Percentiles rank a stretch among this genome's conserved stretches.
These are phyloP conservation scores for Drosophila eohydei DNA, from an alignment of 2,888 invertebrate species.

Conservation along the genomic window DNA sequence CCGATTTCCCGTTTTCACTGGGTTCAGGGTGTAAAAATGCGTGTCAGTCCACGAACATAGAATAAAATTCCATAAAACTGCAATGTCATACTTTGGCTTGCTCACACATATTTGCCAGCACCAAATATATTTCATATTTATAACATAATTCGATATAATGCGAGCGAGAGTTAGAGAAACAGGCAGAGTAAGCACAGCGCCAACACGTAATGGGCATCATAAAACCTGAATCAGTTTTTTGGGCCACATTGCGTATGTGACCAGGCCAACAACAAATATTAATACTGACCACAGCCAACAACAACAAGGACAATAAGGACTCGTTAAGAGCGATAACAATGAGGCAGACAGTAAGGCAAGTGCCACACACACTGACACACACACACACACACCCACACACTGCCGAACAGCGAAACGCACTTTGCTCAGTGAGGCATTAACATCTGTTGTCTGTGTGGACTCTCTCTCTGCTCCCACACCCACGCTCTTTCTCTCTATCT, in stretches of 20 bases:
- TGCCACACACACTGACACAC: slow-evolving; percentile 24
- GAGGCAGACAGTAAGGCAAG: slow-evolving; percentile 30
- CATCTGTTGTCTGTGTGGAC: slow-evolving; percentile 65
- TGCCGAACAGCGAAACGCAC: slow-evolving; percentile 74
- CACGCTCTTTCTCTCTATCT: no score
- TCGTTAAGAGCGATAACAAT: slow-evolving; percentile 38
- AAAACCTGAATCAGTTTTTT: slow-evolving; percentile 73
- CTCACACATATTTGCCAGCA: slow-evolving; percentile 57
- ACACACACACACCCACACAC: neutral
- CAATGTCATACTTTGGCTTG: slow-evolving; percentile 37
- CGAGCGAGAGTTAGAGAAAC: slow-evolving; percentile 47
- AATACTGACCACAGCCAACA: slow-evolving; percentile 63
- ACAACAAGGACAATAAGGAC: slow-evolving; percentile 34
- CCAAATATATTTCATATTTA: slow-evolving; percentile 74
- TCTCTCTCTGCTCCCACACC: neutral
- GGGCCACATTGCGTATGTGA: slow-evolving; percentile 64
- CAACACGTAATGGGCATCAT: slow-evolving; percentile 50
- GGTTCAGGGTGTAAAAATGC: slow-evolving; percentile 1
- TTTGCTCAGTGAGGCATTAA: slow-evolving; percentile 77
- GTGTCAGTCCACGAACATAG: slow-evolving; percentile 49
- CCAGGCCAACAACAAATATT: slow-evolving; percentile 49
- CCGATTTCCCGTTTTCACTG: no score
- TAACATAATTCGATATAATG: slow-evolving; percentile 78
- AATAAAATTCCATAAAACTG: slow-evolving; percentile 62
- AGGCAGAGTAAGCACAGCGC: slow-evolving; percentile 4